Evolutionary conservation across 1,140 invertebrate genomes (phyloP).

Genomic region (Gryon sp.): DNA sequence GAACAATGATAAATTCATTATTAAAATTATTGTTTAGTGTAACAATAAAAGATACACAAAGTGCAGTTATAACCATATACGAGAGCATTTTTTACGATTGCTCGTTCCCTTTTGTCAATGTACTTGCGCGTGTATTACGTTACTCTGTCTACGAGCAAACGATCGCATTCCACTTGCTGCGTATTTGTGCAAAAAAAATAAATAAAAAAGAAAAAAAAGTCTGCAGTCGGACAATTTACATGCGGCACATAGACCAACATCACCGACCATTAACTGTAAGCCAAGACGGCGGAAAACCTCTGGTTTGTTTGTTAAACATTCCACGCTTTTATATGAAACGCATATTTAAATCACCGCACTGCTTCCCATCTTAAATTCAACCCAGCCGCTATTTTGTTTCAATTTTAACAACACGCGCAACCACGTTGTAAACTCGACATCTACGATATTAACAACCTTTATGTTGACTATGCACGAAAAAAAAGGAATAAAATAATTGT

Average conservation of each 20-base stretch:
- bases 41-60: background rate
- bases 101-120: conserved; percentile 17
- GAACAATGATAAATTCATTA: background rate
- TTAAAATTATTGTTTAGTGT: background rate
- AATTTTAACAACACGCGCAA: conserved; percentile 17
- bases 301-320: conserved; percentile 30
- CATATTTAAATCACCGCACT: conserved; percentile 31
- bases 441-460: background rate
- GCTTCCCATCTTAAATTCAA: conserved; percentile 26
- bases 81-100: conserved; percentile 19
- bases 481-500: background rate
- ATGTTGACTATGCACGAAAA: too few relatives aligned
- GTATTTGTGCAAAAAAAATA: conserved; percentile 16
- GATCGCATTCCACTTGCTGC: background rate
- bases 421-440: background rate
- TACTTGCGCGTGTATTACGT: conserved; percentile 13
- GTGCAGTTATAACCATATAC: too few relatives aligned
- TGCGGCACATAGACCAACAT: conserved; percentile 25
- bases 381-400: conserved; percentile 35
- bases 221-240: conserved; percentile 20
- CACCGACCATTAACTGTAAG: conserved; percentile 23
- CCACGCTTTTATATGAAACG: conserved; percentile 33
- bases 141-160: conserved; percentile 2
- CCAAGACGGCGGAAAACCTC: conserved; percentile 2
- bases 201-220: too few relatives aligned